Evolutionary conservation across 1,140 invertebrate species (phyloP), one percentile per base, ranked within the genome.

Genomic region (Charaxes varanes): DNA sequence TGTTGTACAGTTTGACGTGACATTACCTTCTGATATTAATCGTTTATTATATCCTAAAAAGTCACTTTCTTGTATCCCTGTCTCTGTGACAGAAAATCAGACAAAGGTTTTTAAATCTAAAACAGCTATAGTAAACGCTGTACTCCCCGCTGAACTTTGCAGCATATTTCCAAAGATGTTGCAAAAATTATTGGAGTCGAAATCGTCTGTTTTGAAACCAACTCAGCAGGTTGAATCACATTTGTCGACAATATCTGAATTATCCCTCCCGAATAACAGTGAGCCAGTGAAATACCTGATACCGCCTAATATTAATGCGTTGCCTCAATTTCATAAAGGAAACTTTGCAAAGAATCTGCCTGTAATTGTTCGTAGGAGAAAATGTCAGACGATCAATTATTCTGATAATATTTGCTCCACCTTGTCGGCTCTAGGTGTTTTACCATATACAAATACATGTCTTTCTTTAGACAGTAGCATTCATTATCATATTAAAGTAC

Each of bases 91-190:
- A 10, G 42, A 62, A 4, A 63, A 55, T 42, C 33, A 65, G 6
- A 60, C 58, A n/a, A 67, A 52, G 32, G 34, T 76, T 28, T 73
- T 60, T 37, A 77, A 77, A 56, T 73, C 59, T 24, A 65, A 76
- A 42, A 65, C 52, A 14, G 56, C 48, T 13, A 68, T 80, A 24
- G 14, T 60, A 3, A 78, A 76, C 44, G 62, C 62, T 8, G 44
- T 60, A 16, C 56, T 80, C 14, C 76, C 76, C 18, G 71, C 72
- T 8, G 66, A 80, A 49, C 42, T 80, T 23, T 80, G 76, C 18
- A 71, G 44, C 21, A 62, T 80, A 41, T 21, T 80, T 14, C 76
- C 76, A 5, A 60, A 49, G 23, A 47, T 77, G 33, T 61, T 80
- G 42, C 27, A 18, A 11, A 59, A 53, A n/a, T 54, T 71, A 26